Conservation (phyloP, 2,888 invertebrate species). For the Heteromyza rotundicornis region DNA sequence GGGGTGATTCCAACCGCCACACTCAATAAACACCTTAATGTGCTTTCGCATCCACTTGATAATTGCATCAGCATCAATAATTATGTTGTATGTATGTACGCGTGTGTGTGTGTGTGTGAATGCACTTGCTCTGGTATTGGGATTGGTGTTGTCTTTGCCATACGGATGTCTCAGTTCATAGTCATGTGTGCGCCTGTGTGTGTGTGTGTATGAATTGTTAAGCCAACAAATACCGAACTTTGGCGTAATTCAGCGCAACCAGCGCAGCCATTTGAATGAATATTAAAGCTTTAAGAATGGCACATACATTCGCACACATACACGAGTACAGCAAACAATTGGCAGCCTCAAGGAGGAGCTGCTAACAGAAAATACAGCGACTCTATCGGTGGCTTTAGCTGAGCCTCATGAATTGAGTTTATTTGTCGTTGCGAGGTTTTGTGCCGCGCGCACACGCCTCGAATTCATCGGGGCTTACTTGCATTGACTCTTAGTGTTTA, state of each 20-base stretch:
- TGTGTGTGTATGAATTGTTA: neutral
- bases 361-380: too few relatives aligned
- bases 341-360: too few relatives aligned
- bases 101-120: too few relatives aligned
- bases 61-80: constrained; percentile 23
- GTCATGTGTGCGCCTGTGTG: neutral
- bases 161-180: too few relatives aligned
- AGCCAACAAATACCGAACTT: constrained; percentile 11
- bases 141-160: too few relatives aligned
- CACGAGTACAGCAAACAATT: neutral
- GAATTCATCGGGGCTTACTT: neutral
- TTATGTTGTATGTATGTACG: constrained; percentile 5
- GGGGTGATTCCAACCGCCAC: too few relatives aligned
- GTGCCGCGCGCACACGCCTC: constrained; percentile 3
- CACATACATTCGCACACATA: constrained; percentile 7
- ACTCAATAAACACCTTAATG: constrained; percentile 22
- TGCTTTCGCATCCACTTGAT: constrained; percentile 23
- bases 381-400: too few relatives aligned
- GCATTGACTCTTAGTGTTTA: neutral
- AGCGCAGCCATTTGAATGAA: too few relatives aligned
- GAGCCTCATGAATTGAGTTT: too few relatives aligned
- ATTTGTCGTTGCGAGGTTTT: too few relatives aligned
- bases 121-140: too few relatives aligned
- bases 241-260: constrained; percentile 21
- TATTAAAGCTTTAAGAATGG: neutral